Percentiles rank a stretch among this genome's conserved stretches.
phyloP scores from a whole-genome alignment of 2,797 vertebrate species.

The Gymnoscopelus braueri region DNA sequence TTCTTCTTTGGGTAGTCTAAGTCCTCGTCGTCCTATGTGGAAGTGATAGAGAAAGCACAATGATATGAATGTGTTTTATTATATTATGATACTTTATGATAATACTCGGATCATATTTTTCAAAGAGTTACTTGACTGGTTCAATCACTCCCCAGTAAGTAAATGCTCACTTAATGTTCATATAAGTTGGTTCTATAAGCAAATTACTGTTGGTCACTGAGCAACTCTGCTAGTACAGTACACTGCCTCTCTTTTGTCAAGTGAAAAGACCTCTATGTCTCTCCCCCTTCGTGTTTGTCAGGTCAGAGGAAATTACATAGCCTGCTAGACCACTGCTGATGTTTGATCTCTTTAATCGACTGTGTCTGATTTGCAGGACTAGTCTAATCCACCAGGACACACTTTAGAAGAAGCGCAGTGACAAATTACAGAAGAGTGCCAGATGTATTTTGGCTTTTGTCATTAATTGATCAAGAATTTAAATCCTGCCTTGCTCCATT shows the following conservation, averaged over 20 bases:
- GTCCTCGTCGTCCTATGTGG: slow-evolving; percentile 92
- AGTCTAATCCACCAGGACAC: slow-evolving; percentile 39
- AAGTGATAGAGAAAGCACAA: slow-evolving; percentile 5
- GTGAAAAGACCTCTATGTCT: not conserved
- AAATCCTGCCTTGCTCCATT: slow-evolving; percentile 1
- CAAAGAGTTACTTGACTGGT: not conserved
- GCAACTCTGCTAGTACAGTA: slow-evolving; percentile 6
- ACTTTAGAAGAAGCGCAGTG: slow-evolving; percentile 31
- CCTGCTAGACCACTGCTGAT: slow-evolving; percentile 44
- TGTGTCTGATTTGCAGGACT: slow-evolving; percentile 48
- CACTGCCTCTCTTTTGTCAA: slow-evolving; percentile 5
- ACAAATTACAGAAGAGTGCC: slow-evolving; percentile 22
- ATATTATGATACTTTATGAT: too few species aligned
- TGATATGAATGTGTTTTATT: not conserved
- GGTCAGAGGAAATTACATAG: slow-evolving; percentile 62
- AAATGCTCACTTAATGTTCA: too few species aligned
- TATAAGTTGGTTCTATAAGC: too few species aligned
- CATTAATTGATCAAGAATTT: too few species aligned
- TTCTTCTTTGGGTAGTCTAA: slow-evolving; percentile 94
- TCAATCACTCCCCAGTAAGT: not conserved
- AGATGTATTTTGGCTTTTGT: too few species aligned
- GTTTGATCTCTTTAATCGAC: slow-evolving; percentile 54
- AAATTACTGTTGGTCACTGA: slow-evolving; percentile 7
- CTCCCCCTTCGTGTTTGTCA: slow-evolving; percentile 27
- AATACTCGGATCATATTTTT: too few species aligned